These are phyloP conservation scores for Hyperoplus lanceolatus DNA, from an alignment of 2,797 vertebrate genomes.

Conservation along the genomic window DNA sequence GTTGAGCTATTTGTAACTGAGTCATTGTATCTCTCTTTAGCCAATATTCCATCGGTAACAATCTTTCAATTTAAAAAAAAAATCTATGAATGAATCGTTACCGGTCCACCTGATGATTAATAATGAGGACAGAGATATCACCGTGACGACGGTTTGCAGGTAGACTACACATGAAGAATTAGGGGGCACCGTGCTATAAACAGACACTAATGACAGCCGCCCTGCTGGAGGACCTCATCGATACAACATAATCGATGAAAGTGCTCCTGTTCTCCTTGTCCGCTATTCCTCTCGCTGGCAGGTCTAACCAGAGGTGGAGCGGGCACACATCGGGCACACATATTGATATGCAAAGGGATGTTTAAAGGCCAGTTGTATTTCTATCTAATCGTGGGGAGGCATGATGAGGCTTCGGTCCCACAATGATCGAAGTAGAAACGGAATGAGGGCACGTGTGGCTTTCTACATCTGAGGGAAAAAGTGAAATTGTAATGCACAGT, in stretches of 20 bases:
- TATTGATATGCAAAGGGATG: slow-evolving; percentile 1
- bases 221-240: not conserved
- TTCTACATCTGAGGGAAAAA: not conserved
- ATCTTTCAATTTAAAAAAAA: not conserved
- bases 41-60: not conserved
- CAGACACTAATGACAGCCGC: not conserved
- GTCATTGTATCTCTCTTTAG: not conserved
- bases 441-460: not conserved
- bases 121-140: not conserved
- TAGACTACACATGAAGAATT: not conserved
- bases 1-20: not conserved
- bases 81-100: not conserved
- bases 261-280: too few species aligned
- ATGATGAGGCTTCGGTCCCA: not conserved
- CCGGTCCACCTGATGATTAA: not conserved
- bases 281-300: too few species aligned
- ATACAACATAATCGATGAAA: not conserved
- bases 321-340: not conserved
- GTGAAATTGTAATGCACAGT: not conserved
- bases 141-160: not conserved
- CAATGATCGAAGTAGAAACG: not conserved
- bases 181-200: not conserved
- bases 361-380: not conserved
- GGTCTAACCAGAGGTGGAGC: too few species aligned
- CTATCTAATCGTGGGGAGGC: slow-evolving; percentile 1